A percentile compares a stretch with the other conserved stretches of the same genome.
phyloP scores from a whole-genome alignment of 2,797 vertebrate species.

The Oreochromis grahami region DNA sequence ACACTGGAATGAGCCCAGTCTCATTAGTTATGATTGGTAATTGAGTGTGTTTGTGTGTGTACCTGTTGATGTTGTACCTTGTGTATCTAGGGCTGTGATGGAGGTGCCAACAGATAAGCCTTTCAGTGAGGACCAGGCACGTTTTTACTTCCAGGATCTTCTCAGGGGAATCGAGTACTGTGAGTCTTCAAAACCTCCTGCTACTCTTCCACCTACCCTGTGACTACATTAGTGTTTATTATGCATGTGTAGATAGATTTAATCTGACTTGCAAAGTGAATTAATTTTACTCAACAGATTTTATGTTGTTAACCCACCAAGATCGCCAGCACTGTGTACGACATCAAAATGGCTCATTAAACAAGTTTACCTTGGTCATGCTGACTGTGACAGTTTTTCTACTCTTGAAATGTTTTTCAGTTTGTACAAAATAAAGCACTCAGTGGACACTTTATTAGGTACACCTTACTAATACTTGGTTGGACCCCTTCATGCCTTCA shows the following conservation, averaged over 20 bases:
- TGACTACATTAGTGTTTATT: not conserved
- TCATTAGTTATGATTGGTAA: constrained; percentile 42
- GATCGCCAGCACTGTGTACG: not conserved
- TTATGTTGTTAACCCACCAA: not conserved
- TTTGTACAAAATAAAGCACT: not conserved
- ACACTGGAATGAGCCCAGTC: constrained; percentile 10
- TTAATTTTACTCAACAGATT: not conserved
- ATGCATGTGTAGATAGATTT: not conserved
- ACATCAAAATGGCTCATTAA: not conserved
- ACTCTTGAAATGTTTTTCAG: not conserved
- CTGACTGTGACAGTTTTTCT: not conserved
- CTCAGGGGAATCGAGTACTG: constrained; percentile 97
- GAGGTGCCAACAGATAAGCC: constrained; percentile 93
- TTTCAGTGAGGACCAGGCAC: constrained; percentile 91
- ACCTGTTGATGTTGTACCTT: not conserved
- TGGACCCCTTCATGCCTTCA: not conserved
- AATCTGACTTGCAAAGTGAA: not conserved
- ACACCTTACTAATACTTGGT: not conserved
- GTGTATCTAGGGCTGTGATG: constrained; percentile 88
- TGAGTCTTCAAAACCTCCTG: constrained; percentile 69
- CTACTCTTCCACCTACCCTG: not conserved
- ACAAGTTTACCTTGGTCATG: not conserved
- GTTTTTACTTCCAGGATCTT: constrained; percentile 97
- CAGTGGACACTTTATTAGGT: not conserved
- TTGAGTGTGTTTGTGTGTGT: not conserved